Base-by-base conservation (phyloP, 2,888 invertebrate species). In the Coenonympha arcania region DNA sequence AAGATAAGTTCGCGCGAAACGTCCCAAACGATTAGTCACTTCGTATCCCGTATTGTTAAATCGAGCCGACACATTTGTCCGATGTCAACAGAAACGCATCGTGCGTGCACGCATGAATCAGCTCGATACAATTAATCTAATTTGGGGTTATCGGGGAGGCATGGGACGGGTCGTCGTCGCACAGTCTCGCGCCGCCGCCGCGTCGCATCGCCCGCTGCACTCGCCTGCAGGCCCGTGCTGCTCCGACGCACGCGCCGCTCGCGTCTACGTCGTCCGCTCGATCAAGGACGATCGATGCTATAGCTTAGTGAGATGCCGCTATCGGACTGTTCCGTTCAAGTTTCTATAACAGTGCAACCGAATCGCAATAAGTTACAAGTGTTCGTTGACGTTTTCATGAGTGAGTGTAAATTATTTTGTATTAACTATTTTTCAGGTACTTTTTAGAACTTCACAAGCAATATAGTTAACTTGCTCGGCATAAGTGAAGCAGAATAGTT, bases 111-210 rank as follows among this genome's bases (percentile, higher is more conserved):
- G 76, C 68, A 73, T 86, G 85, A 86, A 81, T 85, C 86, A 86
- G 74, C 79, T 69, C 72, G 79, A 76, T 84, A 81, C 82, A 80
- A 85, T 86, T 80, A 85, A 83, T 86, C 85, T 85, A 85, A 85
- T 84, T 84, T 83, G 80, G 74, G 83, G 79, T 79, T 82, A 82
- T 81, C 79, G 82, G 75, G 79, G 77, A 76, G 80, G 80, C 69
- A 73, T 68, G 70, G 75, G 72, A 68, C 72, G 70, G 71, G 76
- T 65, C 66, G 79, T 63, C 83, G 85, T 69, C 85, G 81, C 73
- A 76, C 83, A 82, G 85, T 86, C 85, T 84, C 82, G 82, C 71
- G 64, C 63, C 50, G 61, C 66, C 68, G 70, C 61, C 69, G 69
- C 64, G 72, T 70, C 79, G 79, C 79, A 72, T 69, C 63, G 60